Base-by-base conservation (phyloP, 2,113 vertebrate species). In the Eretmodus cyanostictus region DNA sequence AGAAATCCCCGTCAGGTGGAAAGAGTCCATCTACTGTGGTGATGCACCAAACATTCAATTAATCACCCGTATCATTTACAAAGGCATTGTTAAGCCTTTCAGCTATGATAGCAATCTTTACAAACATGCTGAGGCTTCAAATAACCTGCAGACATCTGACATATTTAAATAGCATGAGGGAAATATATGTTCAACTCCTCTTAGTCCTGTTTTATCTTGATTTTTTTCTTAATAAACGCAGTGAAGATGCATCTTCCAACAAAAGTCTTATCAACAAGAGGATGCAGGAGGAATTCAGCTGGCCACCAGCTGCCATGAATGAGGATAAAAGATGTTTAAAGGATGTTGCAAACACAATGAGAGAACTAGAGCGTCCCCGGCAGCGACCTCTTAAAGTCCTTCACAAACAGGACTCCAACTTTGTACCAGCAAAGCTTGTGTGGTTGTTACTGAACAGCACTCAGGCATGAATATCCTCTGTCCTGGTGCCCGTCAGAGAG, bases 401-500 rank as follows among this genome's bases (percentile, higher is more conserved):
- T 84, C 59, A 91, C 83, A 90, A 84, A 86, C 17, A 7, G 29
- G 78, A 84, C 76, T 86, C 63, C 31, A n/a, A 81, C 84, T 91
- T 85, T 91, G 61, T 90, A 66, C 54, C 36, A 19, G 61, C 59
- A 54, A 89, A 84, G 76, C 87, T 87, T 36, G 82, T 2, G 49
- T 71, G 87, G 86, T 54, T 87, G 14, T 83, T 61, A 82, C 51
- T 89, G 83, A 90, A 85, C 47, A 92, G 61, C 87, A 92, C 53
- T 68, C 87, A 73, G 40, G 87, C 83, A 9, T 92, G 76, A 92
- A 86, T 10, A 57, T 71, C 54, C 54, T 83, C 80, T 53, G 81
- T 90, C 86, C 87, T 83, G 49, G 7, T 84, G 55, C 79, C 53
- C 6, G 29, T 9, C 19, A 24, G 59, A 45, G 16, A 89, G 71